Evolutionary conservation across 2,888 invertebrate species (phyloP), one percentile per base, ranked within the genome.

Genomic region (Daptonema setosum): DNA sequence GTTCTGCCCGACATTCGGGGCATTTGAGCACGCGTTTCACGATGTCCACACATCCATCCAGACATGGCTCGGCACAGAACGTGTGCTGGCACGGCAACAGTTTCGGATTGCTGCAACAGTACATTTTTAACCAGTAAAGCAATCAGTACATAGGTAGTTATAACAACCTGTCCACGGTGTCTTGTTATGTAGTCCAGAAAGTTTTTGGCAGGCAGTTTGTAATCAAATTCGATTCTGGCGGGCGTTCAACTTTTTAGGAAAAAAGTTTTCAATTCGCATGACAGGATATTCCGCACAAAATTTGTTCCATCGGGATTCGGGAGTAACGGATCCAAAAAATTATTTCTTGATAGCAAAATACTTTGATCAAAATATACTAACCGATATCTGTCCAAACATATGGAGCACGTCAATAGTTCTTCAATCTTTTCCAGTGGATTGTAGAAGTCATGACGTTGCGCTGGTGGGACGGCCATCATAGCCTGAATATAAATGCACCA

Each of bases 31-130:
- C 48, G 75, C 88, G 78, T 64, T 87, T 79, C 63, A 88, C 88
- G 73, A 88, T 87, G 76, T 90, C 88, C 70, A 90, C 86, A 54
- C 93, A 79, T 62, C 91, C 67, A n/a, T 93, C 91, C 81, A 97
- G 83, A 74, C 97, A 97, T 56, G 95, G 93, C 70, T 90, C 87
- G 84, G 88, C 86, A 72, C 97, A 97, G 76, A 88, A 95, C 68
- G 93, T 93, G 80, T 97, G 97, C 78, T 97, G 95, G 55, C 67
- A 68, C n/a, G 67, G 67, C 20, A 97, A 76, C 71, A 97, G 79
- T 77, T 93, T 95, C n/a, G 97, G 97, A 54, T 62, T 62, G 58
- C 68, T 69, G 59, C 45, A 66, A 62, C 26, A 47, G 30, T 5
- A 47, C 17, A n/a, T 47, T 5, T 41, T 20, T 41, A 20, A 41